phyloP scores from a whole-genome alignment of 2,113 vertebrate genomes.

The Podarcis muralis region DNA sequence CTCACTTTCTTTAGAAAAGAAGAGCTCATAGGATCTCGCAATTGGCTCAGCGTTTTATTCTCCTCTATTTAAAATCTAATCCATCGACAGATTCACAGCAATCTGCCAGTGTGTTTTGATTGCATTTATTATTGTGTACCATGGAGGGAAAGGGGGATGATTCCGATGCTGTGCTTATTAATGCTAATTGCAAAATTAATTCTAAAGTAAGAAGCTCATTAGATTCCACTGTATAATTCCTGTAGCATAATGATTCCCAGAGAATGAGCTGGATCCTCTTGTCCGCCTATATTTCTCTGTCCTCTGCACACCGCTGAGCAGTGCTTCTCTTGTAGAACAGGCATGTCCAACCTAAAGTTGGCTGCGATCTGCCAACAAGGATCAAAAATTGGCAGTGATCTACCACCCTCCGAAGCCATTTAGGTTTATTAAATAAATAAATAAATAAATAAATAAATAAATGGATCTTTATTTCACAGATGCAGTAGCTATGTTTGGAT shows the following conservation, averaged over 20 bases:
- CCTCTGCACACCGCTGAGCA: background rate
- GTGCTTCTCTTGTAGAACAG: background rate
- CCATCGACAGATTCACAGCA: background rate
- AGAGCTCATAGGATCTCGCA: background rate
- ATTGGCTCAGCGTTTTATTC: background rate
- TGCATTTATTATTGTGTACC: background rate
- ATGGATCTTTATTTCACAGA: too few relatives aligned
- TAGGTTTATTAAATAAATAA: too few relatives aligned
- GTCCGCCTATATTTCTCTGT: background rate
- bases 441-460: too few relatives aligned
- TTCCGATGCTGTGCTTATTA: background rate
- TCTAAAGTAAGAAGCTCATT: background rate
- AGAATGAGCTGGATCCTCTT: background rate
- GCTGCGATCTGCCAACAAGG: too few relatives aligned
- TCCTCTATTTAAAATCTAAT: constrained; percentile 2
- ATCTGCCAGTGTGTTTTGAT: background rate
- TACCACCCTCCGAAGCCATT: too few relatives aligned
- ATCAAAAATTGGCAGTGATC: too few relatives aligned
- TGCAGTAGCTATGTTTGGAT: too few relatives aligned
- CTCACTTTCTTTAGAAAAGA: background rate
- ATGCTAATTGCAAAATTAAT: constrained; percentile 9
- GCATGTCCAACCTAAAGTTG: too few relatives aligned
- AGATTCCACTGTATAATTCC: background rate
- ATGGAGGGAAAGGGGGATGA: background rate
- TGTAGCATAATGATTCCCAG: background rate